Conservation (phyloP, 2,797 vertebrate genomes). For the Rhabdophis nuchalis region DNA sequence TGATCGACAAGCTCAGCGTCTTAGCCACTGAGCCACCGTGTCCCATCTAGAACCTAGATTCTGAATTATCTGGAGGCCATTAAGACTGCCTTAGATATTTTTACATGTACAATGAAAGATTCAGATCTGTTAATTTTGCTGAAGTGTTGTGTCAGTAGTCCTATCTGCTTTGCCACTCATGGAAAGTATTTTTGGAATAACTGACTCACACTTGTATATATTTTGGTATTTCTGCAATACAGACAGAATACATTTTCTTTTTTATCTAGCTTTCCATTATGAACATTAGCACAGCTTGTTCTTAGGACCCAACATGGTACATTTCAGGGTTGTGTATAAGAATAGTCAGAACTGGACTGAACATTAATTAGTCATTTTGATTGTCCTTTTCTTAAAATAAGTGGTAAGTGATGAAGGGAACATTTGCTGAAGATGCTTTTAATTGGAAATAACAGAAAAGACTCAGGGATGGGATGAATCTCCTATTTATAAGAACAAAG, state of each 20-base stretch:
- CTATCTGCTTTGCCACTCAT: constrained; percentile 63
- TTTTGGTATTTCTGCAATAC: constrained; percentile 62
- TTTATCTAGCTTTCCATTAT: constrained; percentile 50
- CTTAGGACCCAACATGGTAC: constrained; percentile 43
- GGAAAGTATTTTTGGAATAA: constrained; percentile 72
- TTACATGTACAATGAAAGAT: constrained; percentile 52
- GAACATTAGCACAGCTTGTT: constrained; percentile 60
- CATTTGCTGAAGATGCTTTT: neutral
- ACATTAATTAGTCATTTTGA: neutral
- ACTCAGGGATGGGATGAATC: neutral
- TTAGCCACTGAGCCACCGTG: too few relatives aligned
- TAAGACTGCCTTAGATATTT: constrained; percentile 2
- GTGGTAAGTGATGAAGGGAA: neutral
- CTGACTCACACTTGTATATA: constrained; percentile 63
- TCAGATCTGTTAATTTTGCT: constrained; percentile 66
- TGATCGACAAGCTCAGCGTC: too few relatives aligned
- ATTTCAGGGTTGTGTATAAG: constrained; percentile 43
- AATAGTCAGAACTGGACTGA: constrained; percentile 58
- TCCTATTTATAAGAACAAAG: neutral
- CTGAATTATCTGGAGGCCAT: neutral
- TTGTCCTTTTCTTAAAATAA: neutral
- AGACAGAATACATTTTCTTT: constrained; percentile 59
- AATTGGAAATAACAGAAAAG: neutral
- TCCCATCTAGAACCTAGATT: neutral
- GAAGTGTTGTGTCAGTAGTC: constrained; percentile 71